phyloP scores from a whole-genome alignment of 2,113 vertebrate genomes.

The Eudyptes chrysolophus region DNA sequence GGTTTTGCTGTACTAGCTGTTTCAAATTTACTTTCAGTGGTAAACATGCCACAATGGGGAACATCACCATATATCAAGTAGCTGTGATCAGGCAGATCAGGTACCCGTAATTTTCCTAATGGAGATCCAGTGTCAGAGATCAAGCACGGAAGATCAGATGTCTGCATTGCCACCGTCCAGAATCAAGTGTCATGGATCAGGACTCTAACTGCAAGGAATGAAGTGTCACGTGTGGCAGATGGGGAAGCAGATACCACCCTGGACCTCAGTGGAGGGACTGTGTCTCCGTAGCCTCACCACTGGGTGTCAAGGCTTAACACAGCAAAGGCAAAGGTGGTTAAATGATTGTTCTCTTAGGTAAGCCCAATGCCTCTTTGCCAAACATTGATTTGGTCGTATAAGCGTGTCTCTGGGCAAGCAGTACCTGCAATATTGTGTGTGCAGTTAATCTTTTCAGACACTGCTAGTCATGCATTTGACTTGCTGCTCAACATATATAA shows the following conservation, averaged over 20 bases:
- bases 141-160: constrained; percentile 19
- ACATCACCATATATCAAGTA: constrained; percentile 42
- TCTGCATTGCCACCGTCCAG: background rate
- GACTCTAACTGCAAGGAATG: background rate
- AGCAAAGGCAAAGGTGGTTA: background rate
- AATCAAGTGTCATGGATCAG: constrained; percentile 34
- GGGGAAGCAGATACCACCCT: background rate
- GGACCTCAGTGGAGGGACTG: background rate
- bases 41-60: constrained; percentile 28
- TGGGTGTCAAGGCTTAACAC: accelerated
- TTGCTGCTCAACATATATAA: background rate
- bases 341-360: background rate
- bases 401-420: background rate
- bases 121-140: constrained; percentile 21
- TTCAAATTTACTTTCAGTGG: background rate
- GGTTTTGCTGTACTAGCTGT: constrained; percentile 7
- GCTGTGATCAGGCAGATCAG: constrained; percentile 44
- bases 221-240: background rate
- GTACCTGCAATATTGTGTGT: background rate
- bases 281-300: background rate
- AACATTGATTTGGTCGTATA: background rate
- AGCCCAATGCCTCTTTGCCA: background rate
- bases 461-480: background rate
- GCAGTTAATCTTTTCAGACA: background rate
- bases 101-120: constrained; percentile 52